Evolutionary conservation across 2,797 vertebrate species (phyloP).

Genomic region (Tarsius wallacei): DNA sequence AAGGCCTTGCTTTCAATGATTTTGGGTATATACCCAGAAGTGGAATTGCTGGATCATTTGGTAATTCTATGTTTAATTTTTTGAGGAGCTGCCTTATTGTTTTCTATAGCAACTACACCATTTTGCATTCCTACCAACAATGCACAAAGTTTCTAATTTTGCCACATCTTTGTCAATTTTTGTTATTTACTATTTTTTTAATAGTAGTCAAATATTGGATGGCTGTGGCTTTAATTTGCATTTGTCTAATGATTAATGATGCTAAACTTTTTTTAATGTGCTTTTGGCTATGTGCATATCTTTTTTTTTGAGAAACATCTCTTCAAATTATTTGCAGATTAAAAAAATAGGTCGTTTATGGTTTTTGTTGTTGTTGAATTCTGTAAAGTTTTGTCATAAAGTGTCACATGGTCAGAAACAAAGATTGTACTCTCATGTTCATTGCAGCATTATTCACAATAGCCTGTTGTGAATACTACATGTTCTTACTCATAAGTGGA

Average conservation of each 20-base stretch:
- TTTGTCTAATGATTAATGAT: not conserved
- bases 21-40: not conserved
- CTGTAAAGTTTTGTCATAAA: conserved; percentile 11
- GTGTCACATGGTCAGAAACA: too few relatives aligned
- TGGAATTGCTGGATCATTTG: conserved; percentile 20
- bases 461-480: too few relatives aligned
- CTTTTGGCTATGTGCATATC: not conserved
- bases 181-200: not conserved
- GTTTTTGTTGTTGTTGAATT: not conserved
- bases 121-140: not conserved
- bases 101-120: not conserved
- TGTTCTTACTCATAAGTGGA: too few relatives aligned
- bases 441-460: too few relatives aligned
- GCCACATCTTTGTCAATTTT: conserved; percentile 49
- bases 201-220: not conserved
- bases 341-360: not conserved
- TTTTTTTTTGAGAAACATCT: not conserved
- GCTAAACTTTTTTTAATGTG: not conserved
- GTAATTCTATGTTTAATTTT: conserved; percentile 33
- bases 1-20: too few relatives aligned
- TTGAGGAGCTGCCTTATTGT: not conserved
- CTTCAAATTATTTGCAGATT: not conserved
- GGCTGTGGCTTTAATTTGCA: not conserved
- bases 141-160: not conserved
- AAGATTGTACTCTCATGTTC: too few relatives aligned